Evolutionary conservation across 2,888 invertebrate species (phyloP).

Genomic region (Dicyrtomina minuta): DNA sequence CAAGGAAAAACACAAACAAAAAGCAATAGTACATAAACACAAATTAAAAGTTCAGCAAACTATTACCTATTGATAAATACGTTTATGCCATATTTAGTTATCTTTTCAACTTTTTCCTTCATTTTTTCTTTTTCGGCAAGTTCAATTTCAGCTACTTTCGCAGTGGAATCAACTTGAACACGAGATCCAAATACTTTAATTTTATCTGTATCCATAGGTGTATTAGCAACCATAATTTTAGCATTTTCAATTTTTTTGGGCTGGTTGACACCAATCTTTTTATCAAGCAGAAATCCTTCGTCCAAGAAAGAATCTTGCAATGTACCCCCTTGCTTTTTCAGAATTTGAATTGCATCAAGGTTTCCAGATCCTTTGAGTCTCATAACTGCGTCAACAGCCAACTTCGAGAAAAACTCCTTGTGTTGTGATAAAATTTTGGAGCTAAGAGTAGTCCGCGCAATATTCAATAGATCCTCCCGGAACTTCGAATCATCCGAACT

Average conservation of each 20-base stretch:
- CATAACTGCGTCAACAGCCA: constrained; percentile 93
- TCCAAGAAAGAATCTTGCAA: constrained; percentile 95
- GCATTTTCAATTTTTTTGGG: constrained; percentile 94
- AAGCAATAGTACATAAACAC: not conserved
- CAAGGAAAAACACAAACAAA: too few species aligned
- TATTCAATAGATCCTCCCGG: constrained; percentile 86
- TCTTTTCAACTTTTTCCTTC: constrained; percentile 98
- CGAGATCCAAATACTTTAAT: constrained; percentile 97
- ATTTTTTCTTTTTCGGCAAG: constrained; percentile 98
- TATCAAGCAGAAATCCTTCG: constrained; percentile 89
- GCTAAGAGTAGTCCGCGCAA: constrained; percentile 94
- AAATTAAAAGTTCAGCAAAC: not conserved
- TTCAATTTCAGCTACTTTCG: constrained; percentile 96
- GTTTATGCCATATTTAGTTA: constrained; percentile 89
- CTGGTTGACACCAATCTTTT: constrained; percentile 95
- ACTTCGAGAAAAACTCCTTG: constrained; percentile 91
- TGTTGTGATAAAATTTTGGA: constrained; percentile 97
- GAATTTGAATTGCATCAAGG: constrained; percentile 93
- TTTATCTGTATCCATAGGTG: constrained; percentile 99
- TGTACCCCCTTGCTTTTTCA: constrained; percentile 93
- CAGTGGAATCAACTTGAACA: constrained; percentile 87
- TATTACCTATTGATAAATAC: constrained; percentile 90
- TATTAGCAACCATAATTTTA: constrained; percentile 95
- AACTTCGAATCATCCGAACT: constrained; percentile 74
- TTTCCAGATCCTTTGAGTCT: constrained; percentile 94